These are phyloP conservation scores for Crypturellus tataupa DNA, from an alignment of 2,797 vertebrate genomes.

Conservation along the genomic window DNA sequence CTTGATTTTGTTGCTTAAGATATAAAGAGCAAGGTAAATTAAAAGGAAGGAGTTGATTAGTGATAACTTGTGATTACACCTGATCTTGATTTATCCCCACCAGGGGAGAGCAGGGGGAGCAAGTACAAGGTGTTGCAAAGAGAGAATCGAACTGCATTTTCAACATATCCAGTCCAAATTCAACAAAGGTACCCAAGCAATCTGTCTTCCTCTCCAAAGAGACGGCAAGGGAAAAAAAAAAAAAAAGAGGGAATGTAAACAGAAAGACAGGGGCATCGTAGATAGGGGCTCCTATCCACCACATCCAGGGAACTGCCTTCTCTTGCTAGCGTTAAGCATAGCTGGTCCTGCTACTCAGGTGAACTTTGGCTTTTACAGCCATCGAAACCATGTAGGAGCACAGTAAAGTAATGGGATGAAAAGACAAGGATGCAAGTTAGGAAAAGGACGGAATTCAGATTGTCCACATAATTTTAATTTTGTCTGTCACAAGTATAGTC, in stretches of 20 bases:
- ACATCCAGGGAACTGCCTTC: background rate
- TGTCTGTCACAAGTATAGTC: background rate
- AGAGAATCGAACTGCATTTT: background rate
- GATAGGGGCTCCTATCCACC: background rate
- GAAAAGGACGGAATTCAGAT: background rate
- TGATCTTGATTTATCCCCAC: background rate
- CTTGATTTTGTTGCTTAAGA: background rate
- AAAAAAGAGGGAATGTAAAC: background rate
- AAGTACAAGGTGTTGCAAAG: background rate
- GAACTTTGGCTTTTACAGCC: background rate
- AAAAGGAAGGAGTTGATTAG: background rate
- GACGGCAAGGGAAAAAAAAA: fast-evolving
- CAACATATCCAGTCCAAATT: background rate
- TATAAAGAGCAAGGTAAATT: background rate
- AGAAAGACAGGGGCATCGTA: background rate
- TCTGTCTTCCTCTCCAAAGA: background rate
- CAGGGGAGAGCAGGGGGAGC: background rate
- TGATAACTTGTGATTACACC: background rate
- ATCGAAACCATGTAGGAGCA: background rate
- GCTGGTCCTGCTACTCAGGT: background rate
- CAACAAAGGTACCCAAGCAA: background rate
- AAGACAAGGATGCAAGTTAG: background rate
- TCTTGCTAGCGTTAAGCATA: background rate
- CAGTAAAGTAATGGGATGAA: background rate
- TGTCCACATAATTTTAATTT: background rate